phyloP scores from a whole-genome alignment of 2,113 vertebrate species.

The Erpornis zantholeuca region DNA sequence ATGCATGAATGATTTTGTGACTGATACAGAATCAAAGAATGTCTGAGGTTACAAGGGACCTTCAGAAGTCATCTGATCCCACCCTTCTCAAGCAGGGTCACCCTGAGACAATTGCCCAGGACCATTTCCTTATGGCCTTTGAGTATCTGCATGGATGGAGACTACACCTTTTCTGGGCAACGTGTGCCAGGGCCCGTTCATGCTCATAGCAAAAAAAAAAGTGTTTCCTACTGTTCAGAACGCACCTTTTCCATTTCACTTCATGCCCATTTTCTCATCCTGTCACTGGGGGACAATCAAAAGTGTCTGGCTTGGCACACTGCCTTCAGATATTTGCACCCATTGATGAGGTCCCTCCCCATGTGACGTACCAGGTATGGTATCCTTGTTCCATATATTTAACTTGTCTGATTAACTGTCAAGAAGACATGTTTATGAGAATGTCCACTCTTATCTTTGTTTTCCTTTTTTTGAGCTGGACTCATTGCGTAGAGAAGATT shows the following conservation, averaged over 20 bases:
- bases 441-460: not conserved
- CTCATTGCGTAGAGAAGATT: not conserved
- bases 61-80: not conserved
- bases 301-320: not conserved
- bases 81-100: not conserved
- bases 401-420: not conserved
- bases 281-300: not conserved
- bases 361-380: fast-evolving
- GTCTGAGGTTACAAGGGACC: not conserved
- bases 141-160: not conserved
- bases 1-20: not conserved
- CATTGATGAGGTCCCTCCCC: not conserved
- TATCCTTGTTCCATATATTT: not conserved
- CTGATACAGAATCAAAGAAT: not conserved
- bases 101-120: not conserved
- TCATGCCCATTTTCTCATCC: not conserved
- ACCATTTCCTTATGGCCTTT: not conserved
- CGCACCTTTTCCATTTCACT: not conserved
- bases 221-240: not conserved
- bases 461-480: not conserved
- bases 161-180: not conserved
- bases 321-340: not conserved
- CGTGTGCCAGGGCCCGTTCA: not conserved
- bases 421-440: not conserved
- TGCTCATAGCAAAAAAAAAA: not conserved